Base-by-base conservation (phyloP, 2,888 invertebrate species). In the Leptinotarsa haldemani region DNA sequence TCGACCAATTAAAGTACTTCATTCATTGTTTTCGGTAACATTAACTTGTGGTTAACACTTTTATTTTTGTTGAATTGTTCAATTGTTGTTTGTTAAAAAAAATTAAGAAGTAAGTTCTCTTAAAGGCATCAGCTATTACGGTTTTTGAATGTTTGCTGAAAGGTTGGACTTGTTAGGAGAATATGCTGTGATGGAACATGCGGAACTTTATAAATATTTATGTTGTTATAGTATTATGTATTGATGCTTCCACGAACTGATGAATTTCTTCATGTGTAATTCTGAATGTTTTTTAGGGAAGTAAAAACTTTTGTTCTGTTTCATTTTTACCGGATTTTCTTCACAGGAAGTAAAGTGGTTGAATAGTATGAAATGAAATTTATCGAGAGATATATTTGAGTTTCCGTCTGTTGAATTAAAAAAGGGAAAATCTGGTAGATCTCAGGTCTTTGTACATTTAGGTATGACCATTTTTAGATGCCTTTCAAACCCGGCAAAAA, bases 11-110 rank as follows among this genome's bases (percentile, higher is more conserved):
- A 79, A 85, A 82, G 76, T 85, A 84, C 80, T 85, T 86, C 70
- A 79, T 86, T 61, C 84, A 85, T 78, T 83, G 83, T 80, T 85
- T 86, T 83, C 86, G 87, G 85, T 87, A 87, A 85, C 86, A 85
- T 79, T 81, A 74, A 81, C 75, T 81, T 30, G 65, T 64, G 61
- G 16, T 53, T 25, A 66, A 20, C 30, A 30, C 66, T 67, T 66
- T 69, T 52, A 52, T 71, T 63, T 79, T 73, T 79, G 78, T 76
- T 71, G 76, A 73, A 75, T 66, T 69, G 56, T 75, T 78, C 69
- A 67, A 71, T 72, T 74, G 71, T 77, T 56, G 70, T 68, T 72
- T 73, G 68, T 75, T 77, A 58, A 40, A 50, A 63, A 68, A 46
- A 63, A 64, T 63, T 15, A 30, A 63, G 40, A 40, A 9, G 40